These are phyloP conservation scores for Pheosia tremula DNA, from an alignment of 2,888 invertebrate species.

Conservation along the genomic window DNA sequence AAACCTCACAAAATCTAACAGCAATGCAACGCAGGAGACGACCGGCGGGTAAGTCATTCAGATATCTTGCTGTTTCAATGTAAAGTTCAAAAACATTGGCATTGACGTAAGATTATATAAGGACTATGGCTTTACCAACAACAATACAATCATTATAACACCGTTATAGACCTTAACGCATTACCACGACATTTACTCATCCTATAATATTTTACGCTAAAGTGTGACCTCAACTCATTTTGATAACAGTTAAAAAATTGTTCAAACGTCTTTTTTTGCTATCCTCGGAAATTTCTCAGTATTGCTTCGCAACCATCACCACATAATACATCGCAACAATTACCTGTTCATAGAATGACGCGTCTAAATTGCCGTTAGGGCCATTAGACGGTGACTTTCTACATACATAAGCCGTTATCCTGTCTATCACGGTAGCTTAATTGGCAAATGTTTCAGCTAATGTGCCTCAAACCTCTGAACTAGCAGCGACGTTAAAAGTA, in stretches of 20 bases:
- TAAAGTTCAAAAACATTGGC: no score
- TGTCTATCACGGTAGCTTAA: slow-evolving; percentile 50
- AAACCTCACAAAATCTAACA: no score
- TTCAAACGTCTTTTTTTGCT: slow-evolving; percentile 8
- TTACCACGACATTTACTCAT: no score
- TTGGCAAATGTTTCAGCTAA: slow-evolving; percentile 57
- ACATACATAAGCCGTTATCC: slow-evolving; percentile 55
- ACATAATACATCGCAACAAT: slow-evolving; percentile 41
- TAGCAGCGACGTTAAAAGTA: slow-evolving; percentile 1
- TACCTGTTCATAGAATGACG: slow-evolving; percentile 31
- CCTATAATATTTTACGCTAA: no score
- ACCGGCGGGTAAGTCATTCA: no score
- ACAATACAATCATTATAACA: no score
- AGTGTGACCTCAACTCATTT: neutral
- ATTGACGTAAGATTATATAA: no score
- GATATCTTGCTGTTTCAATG: no score
- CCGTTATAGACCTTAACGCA: no score
- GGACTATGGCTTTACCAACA: no score
- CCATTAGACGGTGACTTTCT: slow-evolving; percentile 62
- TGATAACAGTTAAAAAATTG: neutral
- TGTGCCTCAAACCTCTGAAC: slow-evolving; percentile 27
- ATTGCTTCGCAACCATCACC: slow-evolving; percentile 4
- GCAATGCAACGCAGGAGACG: no score
- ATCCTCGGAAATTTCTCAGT: slow-evolving; percentile 14
- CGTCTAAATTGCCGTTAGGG: slow-evolving; percentile 38